Conservation (phyloP, 2,888 invertebrate species). For the Branchellion lobata region DNA sequence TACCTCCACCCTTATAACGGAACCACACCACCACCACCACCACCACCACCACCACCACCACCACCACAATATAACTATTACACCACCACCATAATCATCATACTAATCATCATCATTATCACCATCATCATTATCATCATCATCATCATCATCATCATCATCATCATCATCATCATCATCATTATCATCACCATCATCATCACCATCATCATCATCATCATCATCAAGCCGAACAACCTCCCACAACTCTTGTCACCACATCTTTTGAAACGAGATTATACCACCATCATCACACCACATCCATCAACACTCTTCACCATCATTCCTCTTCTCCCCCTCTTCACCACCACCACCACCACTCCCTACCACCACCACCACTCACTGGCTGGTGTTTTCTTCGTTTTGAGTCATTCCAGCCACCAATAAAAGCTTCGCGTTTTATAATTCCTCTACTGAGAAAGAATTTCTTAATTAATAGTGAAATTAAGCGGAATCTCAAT, state of each 20-base stretch:
- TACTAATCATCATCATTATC: not conserved
- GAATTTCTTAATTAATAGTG: no score
- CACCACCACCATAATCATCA: slow-evolving; percentile 6
- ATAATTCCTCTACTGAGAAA: no score
- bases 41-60: not conserved
- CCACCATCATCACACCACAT: not conserved
- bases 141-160: slow-evolving; percentile 31
- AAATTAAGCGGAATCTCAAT: no score
- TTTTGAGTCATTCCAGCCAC: no score
- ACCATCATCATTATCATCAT: not conserved
- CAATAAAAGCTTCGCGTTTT: no score
- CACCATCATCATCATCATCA: not conserved
- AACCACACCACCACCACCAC: not conserved
- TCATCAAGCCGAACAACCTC: not conserved
- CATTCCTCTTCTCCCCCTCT: no score
- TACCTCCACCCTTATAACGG: no score
- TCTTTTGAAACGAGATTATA: not conserved
- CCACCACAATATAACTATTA: not conserved
- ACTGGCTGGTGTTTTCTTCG: no score
- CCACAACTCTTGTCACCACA: not conserved
- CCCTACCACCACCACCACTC: no score
- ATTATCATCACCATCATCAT: slow-evolving; percentile 23
- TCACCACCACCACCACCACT: no score
- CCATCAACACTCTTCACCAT: no score
- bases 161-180: slow-evolving; percentile 24